These are phyloP conservation scores for Poicephalus gulielmi DNA, from an alignment of 2,113 vertebrate genomes.

Conservation along the genomic window DNA sequence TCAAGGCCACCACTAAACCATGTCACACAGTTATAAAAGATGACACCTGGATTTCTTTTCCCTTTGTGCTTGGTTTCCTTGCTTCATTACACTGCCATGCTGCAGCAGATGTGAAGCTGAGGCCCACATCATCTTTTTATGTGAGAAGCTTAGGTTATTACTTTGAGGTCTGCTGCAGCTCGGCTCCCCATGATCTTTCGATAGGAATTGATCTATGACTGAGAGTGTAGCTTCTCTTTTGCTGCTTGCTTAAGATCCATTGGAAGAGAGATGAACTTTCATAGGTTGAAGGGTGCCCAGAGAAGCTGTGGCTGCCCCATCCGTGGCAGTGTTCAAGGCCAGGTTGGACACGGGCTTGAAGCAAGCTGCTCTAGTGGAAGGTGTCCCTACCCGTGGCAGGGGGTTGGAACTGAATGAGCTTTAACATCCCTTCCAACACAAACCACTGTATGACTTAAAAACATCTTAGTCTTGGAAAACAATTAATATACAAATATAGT, in stretches of 20 bases:
- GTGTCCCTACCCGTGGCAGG: neutral
- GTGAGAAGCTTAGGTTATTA: neutral
- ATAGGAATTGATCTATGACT: neutral
- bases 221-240: neutral
- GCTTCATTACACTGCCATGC: neutral
- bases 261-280: neutral
- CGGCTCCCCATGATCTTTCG: neutral
- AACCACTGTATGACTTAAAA: neutral
- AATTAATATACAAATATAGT: neutral
- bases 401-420: neutral
- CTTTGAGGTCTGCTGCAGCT: neutral
- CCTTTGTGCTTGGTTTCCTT: neutral
- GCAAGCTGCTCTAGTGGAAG: neutral
- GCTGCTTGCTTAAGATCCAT: neutral
- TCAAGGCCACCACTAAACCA: neutral
- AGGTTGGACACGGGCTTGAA: neutral
- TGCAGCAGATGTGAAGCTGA: neutral
- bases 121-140: accelerated
- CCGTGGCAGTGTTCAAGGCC: neutral
- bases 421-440: neutral
- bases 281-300: neutral
- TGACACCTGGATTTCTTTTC: neutral
- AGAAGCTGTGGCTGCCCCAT: neutral
- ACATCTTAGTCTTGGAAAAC: neutral
- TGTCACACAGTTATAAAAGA: neutral